Percentiles rank a stretch among this genome's conserved stretches.
Conservation (phyloP, 2,797 vertebrate species). For the Cuniculus paca region DNA sequence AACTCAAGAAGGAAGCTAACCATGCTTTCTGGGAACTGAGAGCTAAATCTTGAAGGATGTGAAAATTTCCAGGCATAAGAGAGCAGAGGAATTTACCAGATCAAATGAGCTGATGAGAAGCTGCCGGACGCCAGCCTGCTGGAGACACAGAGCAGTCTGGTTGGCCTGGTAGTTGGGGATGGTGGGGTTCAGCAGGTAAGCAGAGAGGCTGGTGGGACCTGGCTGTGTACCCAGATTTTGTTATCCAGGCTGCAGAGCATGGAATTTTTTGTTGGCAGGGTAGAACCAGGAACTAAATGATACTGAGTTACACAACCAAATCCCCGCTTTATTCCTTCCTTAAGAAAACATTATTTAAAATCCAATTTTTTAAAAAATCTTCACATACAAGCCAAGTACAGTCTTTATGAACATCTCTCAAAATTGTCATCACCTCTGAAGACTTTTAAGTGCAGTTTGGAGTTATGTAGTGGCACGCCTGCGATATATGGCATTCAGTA, state of each 20-base stretch:
- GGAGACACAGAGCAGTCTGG: not conserved
- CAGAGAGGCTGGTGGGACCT: not conserved
- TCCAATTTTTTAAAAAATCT: not conserved
- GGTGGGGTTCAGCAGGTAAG: not conserved
- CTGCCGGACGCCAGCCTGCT: not conserved
- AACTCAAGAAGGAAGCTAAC: not conserved
- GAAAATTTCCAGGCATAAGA: not conserved
- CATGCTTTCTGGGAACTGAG: not conserved
- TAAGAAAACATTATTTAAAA: not conserved
- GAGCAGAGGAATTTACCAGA: not conserved
- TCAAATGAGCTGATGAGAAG: not conserved
- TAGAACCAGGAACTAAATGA: not conserved
- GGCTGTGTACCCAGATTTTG: not conserved
- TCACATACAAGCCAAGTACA: not conserved
- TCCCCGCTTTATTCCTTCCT: not conserved
- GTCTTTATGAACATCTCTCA: not conserved
- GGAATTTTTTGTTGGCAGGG: not conserved
- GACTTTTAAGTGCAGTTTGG: not conserved
- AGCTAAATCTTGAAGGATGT: not conserved
- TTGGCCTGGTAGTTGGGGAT: not conserved
- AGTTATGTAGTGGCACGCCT: not conserved
- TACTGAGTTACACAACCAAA: not conserved
- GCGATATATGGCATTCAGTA: rapidly evolving
- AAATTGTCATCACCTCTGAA: conserved; percentile 13
- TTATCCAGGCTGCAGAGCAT: not conserved